A percentile compares a stretch with the other conserved stretches of the same genome.
These are phyloP conservation scores for Catagonus wagneri DNA, from an alignment of 2,113 vertebrate genomes.

Conservation along the genomic window DNA sequence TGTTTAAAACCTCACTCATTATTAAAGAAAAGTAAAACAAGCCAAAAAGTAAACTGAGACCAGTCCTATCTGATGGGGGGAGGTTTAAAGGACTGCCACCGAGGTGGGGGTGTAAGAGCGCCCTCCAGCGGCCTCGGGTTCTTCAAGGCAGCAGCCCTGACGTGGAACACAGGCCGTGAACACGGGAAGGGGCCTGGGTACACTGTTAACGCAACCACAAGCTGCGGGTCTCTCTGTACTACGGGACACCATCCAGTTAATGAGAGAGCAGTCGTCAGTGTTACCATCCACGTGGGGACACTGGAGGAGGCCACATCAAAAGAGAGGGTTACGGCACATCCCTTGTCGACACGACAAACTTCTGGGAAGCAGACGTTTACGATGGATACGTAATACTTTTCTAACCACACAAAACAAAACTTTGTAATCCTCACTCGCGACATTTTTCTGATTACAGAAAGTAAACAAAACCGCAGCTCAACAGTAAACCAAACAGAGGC, in stretches of 20 bases:
- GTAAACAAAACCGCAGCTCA: background rate
- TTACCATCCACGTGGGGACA: fast-evolving
- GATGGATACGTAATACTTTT: background rate
- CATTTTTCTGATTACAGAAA: background rate
- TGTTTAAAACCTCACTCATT: background rate
- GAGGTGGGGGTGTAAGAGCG: fast-evolving
- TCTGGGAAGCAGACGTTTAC: background rate
- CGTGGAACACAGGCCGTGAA: fast-evolving
- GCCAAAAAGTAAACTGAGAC: background rate
- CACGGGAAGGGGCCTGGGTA: fast-evolving
- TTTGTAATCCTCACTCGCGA: background rate
- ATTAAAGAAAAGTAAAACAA: background rate
- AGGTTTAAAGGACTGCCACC: background rate
- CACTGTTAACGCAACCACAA: background rate
- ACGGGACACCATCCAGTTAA: fast-evolving
- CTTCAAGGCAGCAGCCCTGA: background rate
- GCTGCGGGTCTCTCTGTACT: no score
- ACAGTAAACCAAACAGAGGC: background rate
- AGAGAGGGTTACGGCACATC: fast-evolving
- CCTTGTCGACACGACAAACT: background rate
- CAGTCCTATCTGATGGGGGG: background rate
- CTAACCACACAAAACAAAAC: background rate
- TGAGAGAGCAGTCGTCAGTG: fast-evolving
- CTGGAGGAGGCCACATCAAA: fast-evolving
- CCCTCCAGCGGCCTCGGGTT: fast-evolving